Evolutionary conservation across 2,113 vertebrate genomes (phyloP).

Genomic region (Calypte anna): DNA sequence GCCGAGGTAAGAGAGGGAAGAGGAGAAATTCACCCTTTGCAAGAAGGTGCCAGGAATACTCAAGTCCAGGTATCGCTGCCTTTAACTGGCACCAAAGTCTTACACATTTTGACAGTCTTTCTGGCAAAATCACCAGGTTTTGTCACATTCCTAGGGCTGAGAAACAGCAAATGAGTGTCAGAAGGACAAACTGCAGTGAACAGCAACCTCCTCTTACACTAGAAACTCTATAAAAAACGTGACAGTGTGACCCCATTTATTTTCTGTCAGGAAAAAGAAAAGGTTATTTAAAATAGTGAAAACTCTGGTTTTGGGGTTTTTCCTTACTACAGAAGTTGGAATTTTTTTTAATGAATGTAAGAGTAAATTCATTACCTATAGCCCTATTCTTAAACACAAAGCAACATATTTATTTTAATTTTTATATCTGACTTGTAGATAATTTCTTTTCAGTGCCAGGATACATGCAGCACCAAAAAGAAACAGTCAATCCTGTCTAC

Average conservation of each 20-base stretch:
- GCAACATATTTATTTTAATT: neutral
- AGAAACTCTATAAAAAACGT: neutral
- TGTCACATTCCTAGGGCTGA: neutral
- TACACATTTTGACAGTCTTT: neutral
- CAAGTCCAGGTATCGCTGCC: neutral
- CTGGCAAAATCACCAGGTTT: neutral
- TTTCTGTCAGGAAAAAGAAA: neutral
- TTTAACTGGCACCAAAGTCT: neutral
- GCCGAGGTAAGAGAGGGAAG: neutral
- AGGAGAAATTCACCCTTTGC: neutral
- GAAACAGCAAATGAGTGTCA: neutral
- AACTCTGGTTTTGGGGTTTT: neutral
- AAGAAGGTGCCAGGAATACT: neutral
- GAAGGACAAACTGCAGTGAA: neutral
- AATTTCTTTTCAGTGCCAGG: neutral
- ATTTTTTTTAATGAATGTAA: neutral
- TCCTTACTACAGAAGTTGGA: neutral
- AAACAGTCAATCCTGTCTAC: neutral
- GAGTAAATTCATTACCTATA: neutral
- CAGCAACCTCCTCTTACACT: neutral
- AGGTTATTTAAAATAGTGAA: neutral
- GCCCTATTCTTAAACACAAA: constrained; percentile 14
- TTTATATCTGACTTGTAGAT: neutral
- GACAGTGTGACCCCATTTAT: neutral
- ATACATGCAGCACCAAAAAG: constrained; percentile 18